A percentile compares a stretch with the other conserved stretches of the same genome.
Evolutionary conservation across 2,888 invertebrate genomes (phyloP).

Genomic region (Cremastinae sp.): DNA sequence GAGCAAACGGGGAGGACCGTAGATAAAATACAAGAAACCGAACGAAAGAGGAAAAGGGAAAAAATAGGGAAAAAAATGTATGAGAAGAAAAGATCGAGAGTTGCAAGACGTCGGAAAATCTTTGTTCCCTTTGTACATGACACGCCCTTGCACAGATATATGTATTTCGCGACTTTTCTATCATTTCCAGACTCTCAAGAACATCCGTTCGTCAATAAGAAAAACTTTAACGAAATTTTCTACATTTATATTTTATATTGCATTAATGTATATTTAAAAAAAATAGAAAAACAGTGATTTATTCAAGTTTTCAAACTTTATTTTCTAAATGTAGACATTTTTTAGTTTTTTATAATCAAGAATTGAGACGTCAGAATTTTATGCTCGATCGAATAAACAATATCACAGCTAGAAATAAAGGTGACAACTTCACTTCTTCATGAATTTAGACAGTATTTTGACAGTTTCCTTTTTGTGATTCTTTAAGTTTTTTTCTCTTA

Average conservation of each 20-base stretch:
- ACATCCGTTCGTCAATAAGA: conserved; percentile 37
- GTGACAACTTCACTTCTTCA: conserved; percentile 44
- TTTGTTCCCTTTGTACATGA: conserved; percentile 26
- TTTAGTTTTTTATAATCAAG: too few species aligned
- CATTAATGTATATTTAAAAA: background rate
- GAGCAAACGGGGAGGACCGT: conserved; percentile 51
- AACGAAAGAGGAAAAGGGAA: conserved; percentile 34
- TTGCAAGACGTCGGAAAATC: conserved; percentile 53
- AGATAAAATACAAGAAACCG: conserved; percentile 49
- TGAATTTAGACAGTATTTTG: conserved; percentile 38
- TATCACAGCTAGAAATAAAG: background rate
- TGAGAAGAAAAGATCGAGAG: conserved; percentile 50
- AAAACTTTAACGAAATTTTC: conserved; percentile 16
- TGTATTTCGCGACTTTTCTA: conserved; percentile 25
- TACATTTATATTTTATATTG: background rate
- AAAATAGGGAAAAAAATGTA: conserved; percentile 59
- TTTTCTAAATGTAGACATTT: too few species aligned
- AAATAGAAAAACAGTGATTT: conserved; percentile 2
- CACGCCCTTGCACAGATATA: background rate
- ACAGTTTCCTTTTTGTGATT: conserved; percentile 39
- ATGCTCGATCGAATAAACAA: background rate
- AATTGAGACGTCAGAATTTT: too few species aligned
- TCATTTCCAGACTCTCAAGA: conserved; percentile 29
- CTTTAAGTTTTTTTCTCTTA: conserved; percentile 10
- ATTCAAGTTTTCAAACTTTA: background rate